Percentiles rank a stretch among this genome's conserved stretches.
Evolutionary conservation across 2,888 invertebrate genomes (phyloP).

Genomic region (Ectemnius continuus): DNA sequence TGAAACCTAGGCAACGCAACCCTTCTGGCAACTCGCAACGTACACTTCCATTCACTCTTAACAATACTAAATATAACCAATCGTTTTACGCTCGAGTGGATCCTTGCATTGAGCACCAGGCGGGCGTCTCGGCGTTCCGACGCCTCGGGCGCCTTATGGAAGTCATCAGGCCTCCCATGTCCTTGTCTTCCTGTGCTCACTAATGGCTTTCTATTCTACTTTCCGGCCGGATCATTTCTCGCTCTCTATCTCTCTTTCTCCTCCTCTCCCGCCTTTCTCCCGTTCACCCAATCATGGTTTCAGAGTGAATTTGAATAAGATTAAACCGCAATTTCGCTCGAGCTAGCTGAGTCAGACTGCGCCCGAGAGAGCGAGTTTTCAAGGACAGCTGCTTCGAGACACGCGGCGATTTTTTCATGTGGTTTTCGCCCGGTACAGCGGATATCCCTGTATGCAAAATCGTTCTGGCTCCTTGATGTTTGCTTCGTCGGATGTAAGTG

Average conservation of each 20-base stretch:
- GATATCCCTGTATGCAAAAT: too few relatives aligned
- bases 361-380: too few relatives aligned
- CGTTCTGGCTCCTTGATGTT: too few relatives aligned
- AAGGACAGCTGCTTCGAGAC: neutral
- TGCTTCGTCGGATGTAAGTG: too few relatives aligned
- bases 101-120: conserved; percentile 40
- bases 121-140: conserved; percentile 35
- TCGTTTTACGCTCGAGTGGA: conserved; percentile 56
- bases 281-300: neutral
- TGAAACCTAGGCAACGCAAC: conserved; percentile 23
- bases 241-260: neutral
- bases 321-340: neutral
- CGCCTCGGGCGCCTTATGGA: conserved; percentile 41
- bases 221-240: conserved; percentile 20
- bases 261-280: too few relatives aligned
- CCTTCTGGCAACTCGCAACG: conserved; percentile 44
- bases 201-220: conserved; percentile 27
- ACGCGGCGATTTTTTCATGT: neutral
- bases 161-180: conserved; percentile 35
- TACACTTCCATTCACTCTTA: conserved; percentile 41
- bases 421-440: neutral
- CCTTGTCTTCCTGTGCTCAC: conserved; percentile 27
- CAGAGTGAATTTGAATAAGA: conserved; percentile 3
- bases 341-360: neutral
- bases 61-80: conserved; percentile 53